Conservation (phyloP, 2,113 vertebrate genomes). For the Marcusenius ussheri region DNA sequence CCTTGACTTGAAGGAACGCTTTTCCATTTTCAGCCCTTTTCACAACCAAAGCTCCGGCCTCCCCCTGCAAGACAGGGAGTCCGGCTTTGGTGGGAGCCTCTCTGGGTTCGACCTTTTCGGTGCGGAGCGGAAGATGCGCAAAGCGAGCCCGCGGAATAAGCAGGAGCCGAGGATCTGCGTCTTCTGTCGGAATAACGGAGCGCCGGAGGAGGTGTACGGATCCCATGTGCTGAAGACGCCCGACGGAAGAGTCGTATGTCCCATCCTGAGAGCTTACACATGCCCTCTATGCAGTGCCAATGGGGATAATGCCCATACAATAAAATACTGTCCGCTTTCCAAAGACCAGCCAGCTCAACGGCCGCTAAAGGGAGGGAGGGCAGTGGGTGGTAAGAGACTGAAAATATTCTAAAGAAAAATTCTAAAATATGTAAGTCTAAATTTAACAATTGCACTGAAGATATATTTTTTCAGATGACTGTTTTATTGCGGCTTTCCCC, state of each 20-base stretch:
- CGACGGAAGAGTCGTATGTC: constrained; percentile 69
- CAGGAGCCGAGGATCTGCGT: constrained; percentile 74
- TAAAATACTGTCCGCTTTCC: constrained; percentile 75
- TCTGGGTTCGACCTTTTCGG: constrained; percentile 62
- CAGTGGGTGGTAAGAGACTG: constrained; percentile 71
- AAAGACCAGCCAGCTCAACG: constrained; percentile 67
- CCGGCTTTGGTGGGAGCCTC: constrained; percentile 56
- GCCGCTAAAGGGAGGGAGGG: constrained; percentile 67
- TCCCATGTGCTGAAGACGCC: constrained; percentile 73
- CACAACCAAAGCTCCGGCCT: constrained; percentile 49
- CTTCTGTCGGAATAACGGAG: constrained; percentile 74
- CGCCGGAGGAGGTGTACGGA: constrained; percentile 70
- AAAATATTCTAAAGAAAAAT: constrained; percentile 61
- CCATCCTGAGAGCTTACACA: constrained; percentile 69
- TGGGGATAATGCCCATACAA: constrained; percentile 73
- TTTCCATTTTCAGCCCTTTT: constrained; percentile 65
- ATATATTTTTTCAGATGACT: constrained; percentile 59
- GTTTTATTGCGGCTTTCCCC: constrained; percentile 59
- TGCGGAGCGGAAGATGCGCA: constrained; percentile 62
- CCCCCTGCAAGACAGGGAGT: constrained; percentile 54
- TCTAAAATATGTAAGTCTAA: constrained; percentile 34
- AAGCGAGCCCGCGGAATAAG: constrained; percentile 55
- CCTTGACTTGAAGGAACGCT: constrained; percentile 64
- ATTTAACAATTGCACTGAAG: constrained; percentile 68
- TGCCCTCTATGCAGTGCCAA: constrained; percentile 74